Evolutionary conservation across 2,888 invertebrate genomes (phyloP), one percentile per base, ranked within the genome.

Genomic region (Dichetophora obliterata): DNA sequence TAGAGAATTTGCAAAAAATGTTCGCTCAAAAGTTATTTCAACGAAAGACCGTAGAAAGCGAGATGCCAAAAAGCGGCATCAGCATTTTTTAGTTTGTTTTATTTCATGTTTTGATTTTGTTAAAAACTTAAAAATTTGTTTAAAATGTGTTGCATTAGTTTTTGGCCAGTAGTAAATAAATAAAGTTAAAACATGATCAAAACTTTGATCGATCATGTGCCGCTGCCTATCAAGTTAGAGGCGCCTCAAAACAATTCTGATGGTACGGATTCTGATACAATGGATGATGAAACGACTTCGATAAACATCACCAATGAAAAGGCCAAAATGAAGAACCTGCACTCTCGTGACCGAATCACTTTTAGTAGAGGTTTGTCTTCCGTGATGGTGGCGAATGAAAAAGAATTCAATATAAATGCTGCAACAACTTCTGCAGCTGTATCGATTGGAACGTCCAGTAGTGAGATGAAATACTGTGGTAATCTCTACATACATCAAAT

Each of bases 261-360:
- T n/a, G 69, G 54, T 43, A 63, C 70, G 16, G 85, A 84, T 57
- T 79, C 71, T 48, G 77, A 8, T 81, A 81, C 43, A 81, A 79
- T 48, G 82, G 81, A 80, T 5, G 86, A 85, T 61, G 87, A 85
- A 70, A 83, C 83, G 14, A 79, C 81, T 5, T 50, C 86, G 50
- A 83, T 85, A 75, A 85, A 86, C 57, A 87, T 86, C 77, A 87
- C 86, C 69, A 87, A 87, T 77, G 87, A 87, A 70, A 87, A 87
- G 80, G 87, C 87, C 3, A 86, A 86, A 70, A 71, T 87, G 68
- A 87, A 87, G 59, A 74, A 66, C 37, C 37, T 74, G 75, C 80
- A 77, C 74, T 19, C 70, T 43, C 78, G 75, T 54, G 73, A 59
- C 68, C 76, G 70, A 70, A 77, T 79, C 54, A 80, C 76, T 63